A percentile compares a stretch with the other conserved stretches of the same genome.
phyloP scores from a whole-genome alignment of 2,888 invertebrate genomes.

The Microctonus aethiopoides region DNA sequence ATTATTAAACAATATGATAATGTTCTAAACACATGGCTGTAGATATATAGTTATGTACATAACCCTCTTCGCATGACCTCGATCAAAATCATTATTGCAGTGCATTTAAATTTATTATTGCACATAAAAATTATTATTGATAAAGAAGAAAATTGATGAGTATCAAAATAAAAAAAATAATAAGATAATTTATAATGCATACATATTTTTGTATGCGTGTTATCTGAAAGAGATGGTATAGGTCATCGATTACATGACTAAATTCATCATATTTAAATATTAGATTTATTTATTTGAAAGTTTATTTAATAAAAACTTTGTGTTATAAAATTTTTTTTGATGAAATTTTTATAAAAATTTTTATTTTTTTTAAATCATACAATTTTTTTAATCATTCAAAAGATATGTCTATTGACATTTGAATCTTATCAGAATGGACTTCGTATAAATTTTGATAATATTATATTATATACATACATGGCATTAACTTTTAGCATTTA shows the following conservation, averaged over 20 bases:
- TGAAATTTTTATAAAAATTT: background rate
- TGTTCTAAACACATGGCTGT: background rate
- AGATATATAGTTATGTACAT: too few species aligned
- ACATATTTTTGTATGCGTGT: background rate
- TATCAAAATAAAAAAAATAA: background rate
- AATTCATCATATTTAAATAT: background rate
- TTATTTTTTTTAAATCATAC: background rate
- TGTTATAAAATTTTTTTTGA: too few species aligned
- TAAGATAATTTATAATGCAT: background rate
- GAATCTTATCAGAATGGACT: background rate
- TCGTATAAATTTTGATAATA: slow-evolving; percentile 1
- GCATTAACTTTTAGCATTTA: background rate
- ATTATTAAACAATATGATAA: background rate
- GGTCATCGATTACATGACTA: background rate
- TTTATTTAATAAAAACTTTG: background rate
- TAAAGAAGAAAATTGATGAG: background rate
- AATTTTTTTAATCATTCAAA: background rate
- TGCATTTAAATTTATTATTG: too few species aligned
- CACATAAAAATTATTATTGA: background rate
- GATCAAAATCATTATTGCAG: slow-evolving; percentile 36
- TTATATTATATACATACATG: background rate
- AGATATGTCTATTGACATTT: background rate
- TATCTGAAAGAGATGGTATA: background rate
- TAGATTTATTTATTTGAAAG: background rate
- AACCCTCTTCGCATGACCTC: too few species aligned